A percentile compares a stretch with the other conserved stretches of the same genome.
These are phyloP conservation scores for Coendou prehensilis DNA, from an alignment of 2,797 vertebrate species.

Conservation along the genomic window DNA sequence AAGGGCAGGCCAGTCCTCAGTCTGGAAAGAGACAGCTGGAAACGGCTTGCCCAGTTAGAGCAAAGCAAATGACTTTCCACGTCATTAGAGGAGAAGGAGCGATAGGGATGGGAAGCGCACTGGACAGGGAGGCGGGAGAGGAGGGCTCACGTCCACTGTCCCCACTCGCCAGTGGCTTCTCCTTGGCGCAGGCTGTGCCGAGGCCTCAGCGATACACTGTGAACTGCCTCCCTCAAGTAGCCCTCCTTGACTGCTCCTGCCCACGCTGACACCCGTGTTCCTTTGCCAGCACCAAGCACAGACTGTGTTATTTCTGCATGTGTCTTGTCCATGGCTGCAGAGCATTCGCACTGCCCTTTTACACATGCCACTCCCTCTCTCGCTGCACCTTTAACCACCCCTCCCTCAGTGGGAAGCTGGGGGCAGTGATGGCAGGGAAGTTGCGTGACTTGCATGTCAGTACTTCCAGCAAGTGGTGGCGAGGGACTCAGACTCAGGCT, in stretches of 20 bases:
- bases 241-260: neutral
- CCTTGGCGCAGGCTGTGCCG: neutral
- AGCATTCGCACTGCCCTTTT: neutral
- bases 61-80: neutral
- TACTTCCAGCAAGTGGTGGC: neutral
- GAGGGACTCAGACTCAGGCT: neutral
- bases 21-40: neutral
- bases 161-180: neutral
- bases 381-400: neutral
- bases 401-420: neutral
- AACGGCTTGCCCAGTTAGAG: neutral
- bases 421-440: neutral
- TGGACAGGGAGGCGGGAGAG: neutral
- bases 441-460: neutral
- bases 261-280: fast-evolving
- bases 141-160: neutral
- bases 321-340: neutral
- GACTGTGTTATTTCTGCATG: neutral
- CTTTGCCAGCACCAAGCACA: neutral
- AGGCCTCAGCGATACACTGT: neutral
- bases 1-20: neutral
- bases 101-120: neutral
- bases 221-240: neutral
- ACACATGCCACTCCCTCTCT: neutral
- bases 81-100: neutral